Conservation (phyloP, 2,888 invertebrate genomes). For the Eugnorisma glareosa region DNA sequence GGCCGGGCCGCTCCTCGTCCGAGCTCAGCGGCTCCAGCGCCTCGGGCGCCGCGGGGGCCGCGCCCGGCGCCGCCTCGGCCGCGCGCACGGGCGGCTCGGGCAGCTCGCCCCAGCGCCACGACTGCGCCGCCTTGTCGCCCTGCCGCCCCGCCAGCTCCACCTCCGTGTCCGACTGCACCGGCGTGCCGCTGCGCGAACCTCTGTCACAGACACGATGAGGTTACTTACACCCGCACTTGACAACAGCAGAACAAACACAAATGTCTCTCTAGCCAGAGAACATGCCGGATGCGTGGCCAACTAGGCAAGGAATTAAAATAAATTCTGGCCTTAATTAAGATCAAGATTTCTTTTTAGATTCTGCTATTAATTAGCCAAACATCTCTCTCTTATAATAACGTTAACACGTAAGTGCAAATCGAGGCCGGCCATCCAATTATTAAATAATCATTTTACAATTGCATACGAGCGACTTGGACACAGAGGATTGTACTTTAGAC, state of each 20-base stretch:
- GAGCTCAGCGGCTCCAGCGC: slow-evolving; percentile 85
- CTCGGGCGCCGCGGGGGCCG: slow-evolving; percentile 62
- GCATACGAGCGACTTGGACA: not conserved
- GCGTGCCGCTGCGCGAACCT: slow-evolving; percentile 94
- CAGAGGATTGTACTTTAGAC: slow-evolving; percentile 36
- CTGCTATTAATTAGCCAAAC: slow-evolving; percentile 21
- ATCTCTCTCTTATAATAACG: slow-evolving; percentile 25
- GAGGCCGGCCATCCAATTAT: slow-evolving; percentile 31
- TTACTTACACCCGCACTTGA: not conserved
- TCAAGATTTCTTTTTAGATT: slow-evolving; percentile 13
- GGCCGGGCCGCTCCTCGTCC: slow-evolving; percentile 87
- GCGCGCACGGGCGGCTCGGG: slow-evolving; percentile 90
- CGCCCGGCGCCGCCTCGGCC: slow-evolving; percentile 66
- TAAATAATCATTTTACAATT: slow-evolving; percentile 33
- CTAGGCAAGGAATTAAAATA: slow-evolving; percentile 8
- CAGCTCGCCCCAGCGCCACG: slow-evolving; percentile 98
- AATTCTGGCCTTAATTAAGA: slow-evolving; percentile 14
- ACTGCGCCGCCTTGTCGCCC: slow-evolving; percentile 91
- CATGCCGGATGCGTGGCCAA: slow-evolving; percentile 26
- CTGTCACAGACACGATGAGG: slow-evolving; percentile 58
- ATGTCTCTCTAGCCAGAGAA: slow-evolving; percentile 21
- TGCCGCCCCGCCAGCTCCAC: slow-evolving; percentile 93
- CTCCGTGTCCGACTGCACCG: slow-evolving; percentile 98
- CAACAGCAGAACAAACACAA: slow-evolving; percentile 2
- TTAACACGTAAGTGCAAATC: slow-evolving; percentile 28